Evolutionary conservation across 1,140 invertebrate species (phyloP).

Genomic region (Brachionus rotundiformis): DNA sequence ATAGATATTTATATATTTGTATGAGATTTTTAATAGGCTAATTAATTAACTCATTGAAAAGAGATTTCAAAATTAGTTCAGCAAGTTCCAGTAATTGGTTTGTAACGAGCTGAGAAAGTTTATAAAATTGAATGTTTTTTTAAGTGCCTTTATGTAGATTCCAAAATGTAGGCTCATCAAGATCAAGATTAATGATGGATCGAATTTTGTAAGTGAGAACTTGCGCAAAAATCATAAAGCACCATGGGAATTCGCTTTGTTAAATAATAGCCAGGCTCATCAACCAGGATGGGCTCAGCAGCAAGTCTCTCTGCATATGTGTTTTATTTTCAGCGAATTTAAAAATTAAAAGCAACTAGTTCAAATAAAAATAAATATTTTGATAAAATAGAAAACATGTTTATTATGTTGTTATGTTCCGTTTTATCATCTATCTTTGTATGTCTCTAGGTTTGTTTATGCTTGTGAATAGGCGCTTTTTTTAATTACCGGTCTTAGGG

Average conservation of each 20-base stretch:
- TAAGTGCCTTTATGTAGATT: neutral
- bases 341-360: constrained; percentile 9
- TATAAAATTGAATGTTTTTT: constrained; percentile 28
- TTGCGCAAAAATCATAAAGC: constrained; percentile 14
- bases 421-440: neutral
- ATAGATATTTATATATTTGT: too few species aligned
- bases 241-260: constrained; percentile 3
- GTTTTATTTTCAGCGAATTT: constrained; percentile 2
- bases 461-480: neutral
- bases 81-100: constrained; percentile 12
- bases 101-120: constrained; percentile 26
- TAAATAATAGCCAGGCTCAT: neutral
- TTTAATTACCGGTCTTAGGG: neutral
- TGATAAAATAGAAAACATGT: constrained; percentile 23
- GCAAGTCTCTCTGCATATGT: constrained; percentile 1
- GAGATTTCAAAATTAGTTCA: neutral
- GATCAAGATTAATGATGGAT: constrained; percentile 36
- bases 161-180: neutral
- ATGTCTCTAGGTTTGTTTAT: neutral
- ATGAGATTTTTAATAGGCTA: constrained; percentile 16
- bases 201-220: neutral
- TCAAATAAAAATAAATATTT: constrained; percentile 41
- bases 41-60: constrained; percentile 27
- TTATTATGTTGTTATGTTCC: constrained; percentile 21
- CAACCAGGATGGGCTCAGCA: neutral